Percentiles rank a stretch among this genome's conserved stretches.
Conservation (phyloP, 2,797 vertebrate genomes). For the Etheostoma nigrum region DNA sequence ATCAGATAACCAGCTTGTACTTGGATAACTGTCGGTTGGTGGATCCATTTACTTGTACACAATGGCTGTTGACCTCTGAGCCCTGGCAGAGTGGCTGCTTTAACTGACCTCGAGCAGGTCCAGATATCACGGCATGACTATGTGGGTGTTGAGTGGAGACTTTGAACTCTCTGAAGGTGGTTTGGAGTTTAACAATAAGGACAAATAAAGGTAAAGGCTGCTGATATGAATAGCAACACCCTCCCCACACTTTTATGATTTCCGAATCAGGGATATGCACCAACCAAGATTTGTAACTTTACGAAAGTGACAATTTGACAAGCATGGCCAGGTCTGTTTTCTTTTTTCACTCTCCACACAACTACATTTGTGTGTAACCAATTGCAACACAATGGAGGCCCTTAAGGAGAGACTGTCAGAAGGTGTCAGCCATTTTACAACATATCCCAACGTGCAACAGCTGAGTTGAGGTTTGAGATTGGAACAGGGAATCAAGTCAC, state of each 20-base stretch:
- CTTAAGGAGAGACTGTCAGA: not conserved
- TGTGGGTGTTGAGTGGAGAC: slow-evolving; percentile 30
- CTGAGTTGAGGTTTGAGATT: no score
- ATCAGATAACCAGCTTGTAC: slow-evolving; percentile 51
- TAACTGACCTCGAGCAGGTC: slow-evolving; percentile 61
- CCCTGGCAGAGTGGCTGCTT: slow-evolving; percentile 52
- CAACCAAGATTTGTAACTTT: not conserved
- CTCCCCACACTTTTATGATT: no score
- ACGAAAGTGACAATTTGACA: not conserved
- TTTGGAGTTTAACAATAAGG: not conserved
- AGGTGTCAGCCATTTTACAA: not conserved
- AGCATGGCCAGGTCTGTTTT: no score
- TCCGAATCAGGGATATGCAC: no score
- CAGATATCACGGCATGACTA: slow-evolving; percentile 41
- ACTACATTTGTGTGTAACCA: not conserved
- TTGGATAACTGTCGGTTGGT: slow-evolving; percentile 42
- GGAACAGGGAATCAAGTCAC: no score
- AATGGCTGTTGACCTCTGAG: slow-evolving; percentile 70
- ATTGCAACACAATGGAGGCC: not conserved
- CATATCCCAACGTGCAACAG: no score
- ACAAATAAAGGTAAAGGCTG: not conserved
- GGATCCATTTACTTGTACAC: slow-evolving; percentile 62
- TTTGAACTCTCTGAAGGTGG: slow-evolving; percentile 34
- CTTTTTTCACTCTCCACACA: not conserved
- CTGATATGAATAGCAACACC: not conserved